Evolutionary conservation across 2,888 invertebrate species (phyloP).

Genomic region (Azorinus chamasolen): DNA sequence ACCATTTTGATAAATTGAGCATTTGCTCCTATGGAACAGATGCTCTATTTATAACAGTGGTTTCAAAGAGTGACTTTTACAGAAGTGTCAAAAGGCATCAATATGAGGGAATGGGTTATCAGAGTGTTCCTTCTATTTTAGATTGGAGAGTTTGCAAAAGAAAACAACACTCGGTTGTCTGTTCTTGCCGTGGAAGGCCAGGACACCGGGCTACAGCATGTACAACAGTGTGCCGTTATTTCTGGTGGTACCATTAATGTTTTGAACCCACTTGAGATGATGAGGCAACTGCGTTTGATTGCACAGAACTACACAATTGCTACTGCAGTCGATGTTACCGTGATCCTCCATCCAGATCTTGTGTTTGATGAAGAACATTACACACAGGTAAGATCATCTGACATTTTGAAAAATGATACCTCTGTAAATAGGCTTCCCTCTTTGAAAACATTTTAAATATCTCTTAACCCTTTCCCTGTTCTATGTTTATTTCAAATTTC

Average conservation of each 20-base stretch:
- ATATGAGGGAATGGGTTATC: no score
- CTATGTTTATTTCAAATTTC: no score
- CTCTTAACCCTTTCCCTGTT: no score
- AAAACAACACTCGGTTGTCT: conserved; percentile 77
- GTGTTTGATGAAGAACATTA: conserved; percentile 76
- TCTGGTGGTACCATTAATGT: conserved; percentile 80
- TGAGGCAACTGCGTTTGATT: conserved; percentile 80
- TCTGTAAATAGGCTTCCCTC: no score
- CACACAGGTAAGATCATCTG: conserved; percentile 70
- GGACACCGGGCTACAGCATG: conserved; percentile 69
- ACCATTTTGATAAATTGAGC: no score
- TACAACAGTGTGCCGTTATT: conserved; percentile 72
- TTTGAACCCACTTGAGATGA: conserved; percentile 81
- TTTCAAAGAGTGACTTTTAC: no score
- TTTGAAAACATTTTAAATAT: no score
- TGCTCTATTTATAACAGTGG: no score
- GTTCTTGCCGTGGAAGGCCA: conserved; percentile 79
- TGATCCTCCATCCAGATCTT: conserved; percentile 77
- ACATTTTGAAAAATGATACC: no score
- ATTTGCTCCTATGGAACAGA: no score
- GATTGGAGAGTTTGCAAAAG: conserved; percentile 79
- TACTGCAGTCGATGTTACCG: conserved; percentile 76
- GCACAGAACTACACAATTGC: conserved; percentile 82
- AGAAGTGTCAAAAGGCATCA: no score
- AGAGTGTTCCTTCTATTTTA: conserved; percentile 53